A percentile compares a stretch with the other conserved stretches of the same genome.
Conservation (phyloP, 2,797 vertebrate genomes). For the Craterocephalus amniculus region DNA sequence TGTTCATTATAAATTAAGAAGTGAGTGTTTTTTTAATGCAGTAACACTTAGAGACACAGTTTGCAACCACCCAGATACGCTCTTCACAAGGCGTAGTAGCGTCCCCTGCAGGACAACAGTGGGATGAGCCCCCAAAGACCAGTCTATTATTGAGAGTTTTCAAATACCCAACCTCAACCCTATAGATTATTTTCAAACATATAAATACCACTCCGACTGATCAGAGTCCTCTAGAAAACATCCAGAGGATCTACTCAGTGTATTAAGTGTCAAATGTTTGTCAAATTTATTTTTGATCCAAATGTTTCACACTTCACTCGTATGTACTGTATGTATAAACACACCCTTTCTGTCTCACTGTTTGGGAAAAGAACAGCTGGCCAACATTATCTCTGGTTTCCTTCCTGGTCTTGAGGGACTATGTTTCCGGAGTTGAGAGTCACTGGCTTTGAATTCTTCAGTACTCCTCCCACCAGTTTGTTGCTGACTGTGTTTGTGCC, state of each 20-base stretch:
- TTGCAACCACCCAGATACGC: not conserved
- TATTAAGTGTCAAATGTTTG: not conserved
- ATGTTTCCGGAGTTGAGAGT: constrained; percentile 50
- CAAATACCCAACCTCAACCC: not conserved
- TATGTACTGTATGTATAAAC: not conserved
- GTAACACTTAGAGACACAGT: not conserved
- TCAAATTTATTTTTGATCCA: not conserved
- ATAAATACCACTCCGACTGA: not conserved
- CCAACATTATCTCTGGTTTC: constrained; percentile 53
- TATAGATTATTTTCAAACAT: not conserved
- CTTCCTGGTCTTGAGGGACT: constrained; percentile 60
- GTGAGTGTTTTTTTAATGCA: not conserved
- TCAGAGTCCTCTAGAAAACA: not conserved
- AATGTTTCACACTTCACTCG: not conserved
- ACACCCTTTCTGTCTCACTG: not conserved
- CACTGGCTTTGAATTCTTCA: not conserved
- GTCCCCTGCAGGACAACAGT: too few relatives aligned
- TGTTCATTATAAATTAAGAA: constrained; percentile 2
- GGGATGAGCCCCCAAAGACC: not conserved
- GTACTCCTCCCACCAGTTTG: not conserved
- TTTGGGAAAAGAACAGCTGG: constrained; percentile 10
- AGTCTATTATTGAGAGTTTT: too few relatives aligned
- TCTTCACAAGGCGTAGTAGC: too few relatives aligned
- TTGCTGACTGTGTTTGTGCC: not conserved
- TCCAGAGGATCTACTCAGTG: too few relatives aligned